phyloP scores from a whole-genome alignment of 2,797 vertebrate genomes.

The Lepilemur septentrionalis region DNA sequence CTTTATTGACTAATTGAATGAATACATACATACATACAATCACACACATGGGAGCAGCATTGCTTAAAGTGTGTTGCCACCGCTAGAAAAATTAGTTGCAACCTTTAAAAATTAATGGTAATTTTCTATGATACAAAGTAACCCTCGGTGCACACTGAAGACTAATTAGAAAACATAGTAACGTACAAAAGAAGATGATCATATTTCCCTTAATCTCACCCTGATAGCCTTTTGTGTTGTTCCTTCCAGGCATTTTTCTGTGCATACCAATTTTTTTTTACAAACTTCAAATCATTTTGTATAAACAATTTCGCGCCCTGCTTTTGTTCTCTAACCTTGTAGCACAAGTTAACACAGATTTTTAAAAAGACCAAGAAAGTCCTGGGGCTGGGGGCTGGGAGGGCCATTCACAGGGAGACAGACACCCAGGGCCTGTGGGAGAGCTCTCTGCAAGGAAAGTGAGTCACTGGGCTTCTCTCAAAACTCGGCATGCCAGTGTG shows the following conservation, averaged over 20 bases:
- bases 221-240: neutral
- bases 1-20: neutral
- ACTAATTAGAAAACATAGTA: neutral
- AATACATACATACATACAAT: neutral
- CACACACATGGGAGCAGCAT: neutral
- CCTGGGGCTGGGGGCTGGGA: neutral
- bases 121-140: slow-evolving; percentile 13
- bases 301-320: slow-evolving; percentile 11
- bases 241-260: neutral
- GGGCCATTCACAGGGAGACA: neutral
- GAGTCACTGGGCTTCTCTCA: neutral
- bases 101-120: neutral
- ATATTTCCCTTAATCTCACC: neutral
- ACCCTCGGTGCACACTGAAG: neutral
- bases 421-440: neutral
- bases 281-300: slow-evolving; percentile 27
- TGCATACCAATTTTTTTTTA: neutral
- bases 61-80: neutral
- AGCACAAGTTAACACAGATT: neutral
- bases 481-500: neutral
- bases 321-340: slow-evolving; percentile 55
- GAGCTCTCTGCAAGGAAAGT: neutral
- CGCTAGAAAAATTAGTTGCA: neutral
- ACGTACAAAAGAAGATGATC: neutral
- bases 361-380: neutral